Evolutionary conservation across 1,140 invertebrate genomes (phyloP).

Genomic region (Ylistrum balloti): DNA sequence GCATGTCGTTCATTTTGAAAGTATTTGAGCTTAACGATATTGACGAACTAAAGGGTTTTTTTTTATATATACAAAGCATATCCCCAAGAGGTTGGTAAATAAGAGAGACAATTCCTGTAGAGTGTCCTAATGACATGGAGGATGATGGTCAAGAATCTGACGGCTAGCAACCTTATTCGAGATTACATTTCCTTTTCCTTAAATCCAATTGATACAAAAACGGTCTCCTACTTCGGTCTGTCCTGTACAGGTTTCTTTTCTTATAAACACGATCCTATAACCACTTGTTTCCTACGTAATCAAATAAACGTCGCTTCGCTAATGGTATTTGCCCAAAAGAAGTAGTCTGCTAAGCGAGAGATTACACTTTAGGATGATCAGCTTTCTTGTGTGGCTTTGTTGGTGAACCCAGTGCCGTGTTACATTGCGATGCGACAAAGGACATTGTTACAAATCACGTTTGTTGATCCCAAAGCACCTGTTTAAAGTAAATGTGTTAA

Average conservation of each 20-base stretch:
- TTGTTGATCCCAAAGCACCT: too few species aligned
- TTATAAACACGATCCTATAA: constrained; percentile 3
- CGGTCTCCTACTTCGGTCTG: neutral
- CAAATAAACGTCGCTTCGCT: neutral
- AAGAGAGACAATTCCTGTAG: too few species aligned
- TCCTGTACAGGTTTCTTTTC: neutral
- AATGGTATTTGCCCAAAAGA: neutral
- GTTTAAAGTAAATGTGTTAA: too few species aligned
- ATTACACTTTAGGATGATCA: neutral
- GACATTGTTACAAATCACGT: too few species aligned
- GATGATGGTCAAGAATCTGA: too few species aligned
- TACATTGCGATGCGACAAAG: neutral
- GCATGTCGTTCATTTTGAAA: too few species aligned
- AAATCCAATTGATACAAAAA: neutral
- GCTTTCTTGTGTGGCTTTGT: neutral
- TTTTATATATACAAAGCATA: too few species aligned
- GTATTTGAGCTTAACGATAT: too few species aligned
- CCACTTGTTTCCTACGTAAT: neutral
- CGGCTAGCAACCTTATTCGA: neutral
- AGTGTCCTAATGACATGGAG: too few species aligned
- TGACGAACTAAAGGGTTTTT: too few species aligned
- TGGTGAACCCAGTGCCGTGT: neutral
- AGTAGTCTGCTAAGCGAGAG: neutral
- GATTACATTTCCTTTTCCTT: neutral
- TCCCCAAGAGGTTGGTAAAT: too few species aligned